Percentiles rank a stretch among this genome's conserved stretches.
These are phyloP conservation scores for Amia ocellicauda DNA, from an alignment of 2,113 vertebrate genomes.

Conservation along the genomic window DNA sequence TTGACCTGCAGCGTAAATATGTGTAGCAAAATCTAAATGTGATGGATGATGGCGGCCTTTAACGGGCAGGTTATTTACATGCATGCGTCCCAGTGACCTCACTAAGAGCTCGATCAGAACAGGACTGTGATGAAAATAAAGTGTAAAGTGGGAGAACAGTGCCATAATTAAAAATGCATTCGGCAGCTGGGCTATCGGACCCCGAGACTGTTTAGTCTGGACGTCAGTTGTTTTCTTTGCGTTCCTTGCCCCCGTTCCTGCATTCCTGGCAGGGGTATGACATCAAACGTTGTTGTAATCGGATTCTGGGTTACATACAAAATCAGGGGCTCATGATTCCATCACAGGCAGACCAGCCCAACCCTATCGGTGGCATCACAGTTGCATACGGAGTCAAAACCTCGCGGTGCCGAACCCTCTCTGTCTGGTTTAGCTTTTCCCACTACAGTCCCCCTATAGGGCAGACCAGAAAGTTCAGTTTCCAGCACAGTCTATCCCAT, in stretches of 20 bases:
- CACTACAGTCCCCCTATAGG: too few relatives aligned
- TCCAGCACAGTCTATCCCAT: too few relatives aligned
- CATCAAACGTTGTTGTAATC: too few relatives aligned
- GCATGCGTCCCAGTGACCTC: neutral
- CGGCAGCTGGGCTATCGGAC: neutral
- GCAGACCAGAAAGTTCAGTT: too few relatives aligned
- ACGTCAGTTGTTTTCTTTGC: constrained; percentile 18
- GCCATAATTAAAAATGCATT: constrained; percentile 8
- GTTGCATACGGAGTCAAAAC: too few relatives aligned
- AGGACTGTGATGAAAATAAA: neutral
- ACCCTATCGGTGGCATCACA: too few relatives aligned
- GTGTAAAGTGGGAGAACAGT: neutral
- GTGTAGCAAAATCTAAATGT: too few relatives aligned
- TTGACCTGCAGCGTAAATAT: too few relatives aligned
- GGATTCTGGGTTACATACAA: constrained; percentile 10
- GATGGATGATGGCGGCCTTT: neutral
- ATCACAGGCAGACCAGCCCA: too few relatives aligned
- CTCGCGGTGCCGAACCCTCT: too few relatives aligned
- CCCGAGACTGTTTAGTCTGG: constrained; percentile 22
- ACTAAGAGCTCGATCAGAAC: neutral
- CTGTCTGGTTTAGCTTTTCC: too few relatives aligned
- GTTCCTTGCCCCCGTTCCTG: neutral
- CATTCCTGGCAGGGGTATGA: constrained; percentile 1
- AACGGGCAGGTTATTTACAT: neutral
- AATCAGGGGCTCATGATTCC: too few relatives aligned